These are phyloP conservation scores for Troides aeacus DNA, from an alignment of 2,888 invertebrate species.

Conservation along the genomic window DNA sequence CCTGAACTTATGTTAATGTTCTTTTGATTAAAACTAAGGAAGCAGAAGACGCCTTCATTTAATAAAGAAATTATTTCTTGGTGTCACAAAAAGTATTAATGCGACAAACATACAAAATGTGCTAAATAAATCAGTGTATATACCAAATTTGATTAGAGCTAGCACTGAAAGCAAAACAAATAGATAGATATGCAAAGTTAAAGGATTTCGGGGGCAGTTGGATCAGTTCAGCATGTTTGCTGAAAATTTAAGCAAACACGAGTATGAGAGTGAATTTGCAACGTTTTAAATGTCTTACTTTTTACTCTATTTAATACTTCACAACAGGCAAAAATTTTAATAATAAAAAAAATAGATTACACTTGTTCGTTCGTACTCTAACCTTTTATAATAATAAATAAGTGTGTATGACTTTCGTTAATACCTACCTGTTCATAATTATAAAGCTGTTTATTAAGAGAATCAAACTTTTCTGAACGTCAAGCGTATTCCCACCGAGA, in stretches of 20 bases:
- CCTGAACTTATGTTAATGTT: too few species aligned
- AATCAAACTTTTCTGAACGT: too few species aligned
- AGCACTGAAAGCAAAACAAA: constrained; percentile 5
- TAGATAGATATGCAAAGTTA: constrained; percentile 9
- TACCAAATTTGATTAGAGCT: background rate
- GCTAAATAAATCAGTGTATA: background rate
- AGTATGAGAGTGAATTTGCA: background rate
- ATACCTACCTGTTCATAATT: too few species aligned
- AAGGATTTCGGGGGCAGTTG: constrained; percentile 6
- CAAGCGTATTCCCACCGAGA: too few species aligned
- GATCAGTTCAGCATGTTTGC: constrained; percentile 1
- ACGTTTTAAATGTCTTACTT: background rate
- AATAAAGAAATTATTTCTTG: background rate
- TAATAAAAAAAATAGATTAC: too few species aligned
- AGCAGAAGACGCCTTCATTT: too few species aligned
- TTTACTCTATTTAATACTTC: background rate
- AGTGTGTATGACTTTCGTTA: too few species aligned
- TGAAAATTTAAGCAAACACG: constrained; percentile 16
- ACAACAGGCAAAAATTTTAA: too few species aligned
- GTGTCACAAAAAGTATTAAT: background rate
- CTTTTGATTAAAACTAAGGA: too few species aligned
- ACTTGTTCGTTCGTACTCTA: too few species aligned
- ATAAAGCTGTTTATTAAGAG: too few species aligned
- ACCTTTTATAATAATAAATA: too few species aligned
- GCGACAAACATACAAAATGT: background rate